Evolutionary conservation across 2,113 vertebrate genomes (phyloP).

Genomic region (Caretta caretta): DNA sequence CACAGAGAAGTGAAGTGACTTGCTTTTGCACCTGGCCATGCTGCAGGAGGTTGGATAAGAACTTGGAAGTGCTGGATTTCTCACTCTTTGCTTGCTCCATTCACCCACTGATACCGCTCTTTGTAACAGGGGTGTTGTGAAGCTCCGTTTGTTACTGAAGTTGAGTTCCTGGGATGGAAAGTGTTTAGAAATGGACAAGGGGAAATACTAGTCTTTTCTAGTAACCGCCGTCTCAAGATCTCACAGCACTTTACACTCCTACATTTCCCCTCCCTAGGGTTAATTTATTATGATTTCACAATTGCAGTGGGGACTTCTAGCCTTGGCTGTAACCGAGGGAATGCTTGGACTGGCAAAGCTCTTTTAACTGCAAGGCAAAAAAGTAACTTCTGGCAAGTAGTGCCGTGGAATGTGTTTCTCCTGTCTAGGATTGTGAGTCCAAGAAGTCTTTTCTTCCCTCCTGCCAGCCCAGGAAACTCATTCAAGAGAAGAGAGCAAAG

Average conservation of each 20-base stretch:
- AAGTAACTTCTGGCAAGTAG: neutral
- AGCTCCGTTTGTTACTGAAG: fast-evolving
- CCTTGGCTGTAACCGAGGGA: neutral
- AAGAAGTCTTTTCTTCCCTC: neutral
- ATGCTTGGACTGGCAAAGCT: neutral
- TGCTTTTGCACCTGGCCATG: neutral
- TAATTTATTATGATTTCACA: neutral
- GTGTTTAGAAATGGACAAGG: neutral
- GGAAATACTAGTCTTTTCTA: neutral
- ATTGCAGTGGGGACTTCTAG: fast-evolving
- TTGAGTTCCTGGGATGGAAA: neutral
- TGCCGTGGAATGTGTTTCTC: neutral
- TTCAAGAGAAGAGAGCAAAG: neutral
- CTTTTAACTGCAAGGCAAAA: neutral
- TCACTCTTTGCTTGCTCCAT: neutral
- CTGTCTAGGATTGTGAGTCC: fast-evolving
- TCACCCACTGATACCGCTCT: neutral
- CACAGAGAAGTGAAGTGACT: neutral
- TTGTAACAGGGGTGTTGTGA: fast-evolving
- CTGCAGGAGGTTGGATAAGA: neutral
- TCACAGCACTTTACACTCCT: fast-evolving
- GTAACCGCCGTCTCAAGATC: neutral
- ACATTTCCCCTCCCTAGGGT: neutral
- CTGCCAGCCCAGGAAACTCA: neutral
- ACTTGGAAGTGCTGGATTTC: neutral